phyloP scores from a whole-genome alignment of 2,797 vertebrate species.

The Pygocentrus nattereri region DNA sequence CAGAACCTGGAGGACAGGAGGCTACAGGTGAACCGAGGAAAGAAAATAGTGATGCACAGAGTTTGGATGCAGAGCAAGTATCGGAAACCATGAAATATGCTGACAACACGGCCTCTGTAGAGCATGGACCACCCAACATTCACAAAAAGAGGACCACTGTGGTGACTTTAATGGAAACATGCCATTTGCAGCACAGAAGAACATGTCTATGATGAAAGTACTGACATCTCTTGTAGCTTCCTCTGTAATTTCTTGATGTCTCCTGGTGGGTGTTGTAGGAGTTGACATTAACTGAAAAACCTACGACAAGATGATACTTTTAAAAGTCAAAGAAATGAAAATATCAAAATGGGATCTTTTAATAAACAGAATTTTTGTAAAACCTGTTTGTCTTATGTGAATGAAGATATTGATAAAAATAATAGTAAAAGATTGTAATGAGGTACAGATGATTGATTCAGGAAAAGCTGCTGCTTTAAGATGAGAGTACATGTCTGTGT shows the following conservation, averaged over 20 bases:
- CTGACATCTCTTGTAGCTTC: not conserved
- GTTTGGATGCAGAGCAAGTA: constrained; percentile 97
- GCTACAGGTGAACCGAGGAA: constrained; percentile 92
- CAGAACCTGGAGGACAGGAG: constrained; percentile 91
- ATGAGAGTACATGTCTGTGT: not conserved
- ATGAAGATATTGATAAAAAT: no score
- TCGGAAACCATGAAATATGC: constrained; percentile 75
- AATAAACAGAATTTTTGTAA: no score
- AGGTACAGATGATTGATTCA: not conserved
- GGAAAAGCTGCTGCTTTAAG: not conserved
- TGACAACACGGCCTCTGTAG: not conserved
- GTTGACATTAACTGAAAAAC: not conserved
- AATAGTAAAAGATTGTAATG: not conserved
- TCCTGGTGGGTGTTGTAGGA: not conserved
- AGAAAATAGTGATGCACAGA: constrained; percentile 88
- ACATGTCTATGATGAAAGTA: not conserved
- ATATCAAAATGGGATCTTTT: not conserved
- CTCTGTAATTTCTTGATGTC: not conserved
- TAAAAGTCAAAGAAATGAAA: not conserved
- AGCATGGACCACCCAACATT: not conserved
- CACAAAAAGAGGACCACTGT: not conserved
- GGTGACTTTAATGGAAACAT: not conserved
- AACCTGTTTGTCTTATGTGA: no score
- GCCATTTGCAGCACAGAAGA: not conserved
- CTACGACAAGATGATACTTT: not conserved